phyloP scores from a whole-genome alignment of 2,797 vertebrate species.

The Morelia viridis region DNA sequence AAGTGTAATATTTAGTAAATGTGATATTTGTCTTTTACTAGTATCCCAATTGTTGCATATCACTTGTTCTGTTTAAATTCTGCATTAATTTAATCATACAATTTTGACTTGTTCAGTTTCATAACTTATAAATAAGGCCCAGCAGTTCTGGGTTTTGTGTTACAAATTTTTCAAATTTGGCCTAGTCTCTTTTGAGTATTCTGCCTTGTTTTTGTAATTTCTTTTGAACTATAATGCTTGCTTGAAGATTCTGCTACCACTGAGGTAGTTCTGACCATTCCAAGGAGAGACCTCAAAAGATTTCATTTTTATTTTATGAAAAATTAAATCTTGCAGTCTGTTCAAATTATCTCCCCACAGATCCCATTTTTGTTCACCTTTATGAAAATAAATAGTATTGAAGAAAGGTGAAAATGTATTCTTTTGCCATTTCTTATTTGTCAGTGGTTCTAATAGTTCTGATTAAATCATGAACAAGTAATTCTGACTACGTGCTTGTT shows the following conservation, averaged over 20 bases:
- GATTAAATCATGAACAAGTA: neutral
- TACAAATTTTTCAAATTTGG: neutral
- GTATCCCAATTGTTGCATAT: neutral
- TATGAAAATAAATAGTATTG: neutral
- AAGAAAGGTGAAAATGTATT: neutral
- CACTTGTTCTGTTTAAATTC: neutral
- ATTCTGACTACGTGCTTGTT: neutral
- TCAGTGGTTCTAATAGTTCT: neutral
- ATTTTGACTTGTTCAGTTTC: neutral
- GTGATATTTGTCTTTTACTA: neutral
- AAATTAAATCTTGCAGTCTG: neutral
- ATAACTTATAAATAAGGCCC: neutral
- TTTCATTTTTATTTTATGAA: neutral
- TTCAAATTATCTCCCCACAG: neutral
- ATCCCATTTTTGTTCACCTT: neutral
- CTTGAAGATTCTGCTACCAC: neutral
- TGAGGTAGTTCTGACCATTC: neutral
- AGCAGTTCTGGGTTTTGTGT: neutral
- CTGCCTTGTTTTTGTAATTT: neutral
- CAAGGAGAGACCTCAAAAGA: neutral
- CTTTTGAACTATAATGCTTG: neutral
- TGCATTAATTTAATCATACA: neutral
- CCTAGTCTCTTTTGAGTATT: neutral
- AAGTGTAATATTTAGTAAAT: neutral
- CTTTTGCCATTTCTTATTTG: neutral